A percentile compares a stretch with the other conserved stretches of the same genome.
Conservation (phyloP, 2,113 vertebrate species). For the Ammodytes marinus region DNA sequence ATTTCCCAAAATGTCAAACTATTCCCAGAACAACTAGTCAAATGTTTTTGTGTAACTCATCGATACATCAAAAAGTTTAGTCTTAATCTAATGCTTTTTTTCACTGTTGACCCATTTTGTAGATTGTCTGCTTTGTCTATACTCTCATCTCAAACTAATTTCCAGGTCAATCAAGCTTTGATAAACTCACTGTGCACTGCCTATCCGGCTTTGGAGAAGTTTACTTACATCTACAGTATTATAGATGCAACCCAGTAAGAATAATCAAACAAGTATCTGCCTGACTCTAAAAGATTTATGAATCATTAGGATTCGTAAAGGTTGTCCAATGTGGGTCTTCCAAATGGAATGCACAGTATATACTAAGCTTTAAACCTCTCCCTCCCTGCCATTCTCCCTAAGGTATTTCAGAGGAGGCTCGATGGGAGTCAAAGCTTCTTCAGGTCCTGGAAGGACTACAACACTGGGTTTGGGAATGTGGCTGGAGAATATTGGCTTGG, state of each 20-base stretch:
- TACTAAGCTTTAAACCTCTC: not conserved
- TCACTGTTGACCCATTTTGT: too few species aligned
- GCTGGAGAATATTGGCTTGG: conserved; percentile 75
- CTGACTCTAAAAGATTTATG: not conserved
- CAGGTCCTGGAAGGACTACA: conserved; percentile 64
- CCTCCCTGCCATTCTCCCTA: not conserved
- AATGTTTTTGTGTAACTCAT: too few species aligned
- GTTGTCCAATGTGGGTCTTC: not conserved
- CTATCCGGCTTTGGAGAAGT: not conserved
- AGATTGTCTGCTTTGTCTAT: too few species aligned
- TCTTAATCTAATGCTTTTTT: too few species aligned
- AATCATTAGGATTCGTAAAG: too few species aligned
- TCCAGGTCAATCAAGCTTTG: too few species aligned
- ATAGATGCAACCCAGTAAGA: not conserved
- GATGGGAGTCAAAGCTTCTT: conserved; percentile 71
- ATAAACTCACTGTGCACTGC: too few species aligned
- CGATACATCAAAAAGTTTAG: too few species aligned
- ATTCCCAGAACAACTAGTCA: too few species aligned
- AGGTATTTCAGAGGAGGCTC: conserved; percentile 80
- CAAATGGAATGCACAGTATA: not conserved
- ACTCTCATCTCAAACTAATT: too few species aligned
- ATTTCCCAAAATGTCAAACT: too few species aligned
- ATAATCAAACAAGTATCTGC: not conserved
- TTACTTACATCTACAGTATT: not conserved
- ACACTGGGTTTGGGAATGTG: conserved; percentile 68